Evolutionary conservation across 2,797 vertebrate genomes (phyloP), one percentile per base, ranked within the genome.

Genomic region (Pteropus rufus): DNA sequence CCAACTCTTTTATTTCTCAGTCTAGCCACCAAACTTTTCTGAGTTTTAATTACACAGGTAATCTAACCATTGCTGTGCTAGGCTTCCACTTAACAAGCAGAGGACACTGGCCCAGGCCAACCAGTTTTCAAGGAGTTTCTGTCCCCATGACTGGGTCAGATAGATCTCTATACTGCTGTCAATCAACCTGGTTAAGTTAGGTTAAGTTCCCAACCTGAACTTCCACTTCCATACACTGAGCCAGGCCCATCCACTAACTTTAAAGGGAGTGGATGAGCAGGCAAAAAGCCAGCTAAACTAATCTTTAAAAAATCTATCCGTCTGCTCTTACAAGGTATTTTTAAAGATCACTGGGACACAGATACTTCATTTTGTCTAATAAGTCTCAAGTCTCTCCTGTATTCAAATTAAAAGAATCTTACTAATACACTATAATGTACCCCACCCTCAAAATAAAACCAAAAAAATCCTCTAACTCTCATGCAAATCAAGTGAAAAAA

Each of bases 241-340:
- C 60, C 75, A 65, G 76, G 94, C 11, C 84, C 85, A 96, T 72
- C 31, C 80, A 95, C 52, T 67, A 86, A 80, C 87, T 87, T 86
- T 87, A 91, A 91, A 84, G 21, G 65, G 69, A 58, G 18, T 29
- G 49, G 54, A 96, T 34, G 65, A 75, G 81, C 81, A 92, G 91
- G 76, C 39, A 88, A 90, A 67, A 67, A 85, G 87, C 70, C 91
- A 94, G 56, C 56, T 56, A 91, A 79, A 84, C 62, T 82, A 88
- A 95, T 90, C 72, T 87, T 92, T 93, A 93, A 96, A 96, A 95
- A 95, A 89, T 81, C 93, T 94, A 77, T 39, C 75, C 80, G 85
- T 85, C 65, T 95, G 72, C n/a, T 95, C 72, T 95, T 89, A 95
- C n/a, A 93, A 97, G 85, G 56, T 75, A 84, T 85, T 95, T 93